Conservation (phyloP, 2,888 invertebrate species). For the Heteromyza rotundicornis region DNA sequence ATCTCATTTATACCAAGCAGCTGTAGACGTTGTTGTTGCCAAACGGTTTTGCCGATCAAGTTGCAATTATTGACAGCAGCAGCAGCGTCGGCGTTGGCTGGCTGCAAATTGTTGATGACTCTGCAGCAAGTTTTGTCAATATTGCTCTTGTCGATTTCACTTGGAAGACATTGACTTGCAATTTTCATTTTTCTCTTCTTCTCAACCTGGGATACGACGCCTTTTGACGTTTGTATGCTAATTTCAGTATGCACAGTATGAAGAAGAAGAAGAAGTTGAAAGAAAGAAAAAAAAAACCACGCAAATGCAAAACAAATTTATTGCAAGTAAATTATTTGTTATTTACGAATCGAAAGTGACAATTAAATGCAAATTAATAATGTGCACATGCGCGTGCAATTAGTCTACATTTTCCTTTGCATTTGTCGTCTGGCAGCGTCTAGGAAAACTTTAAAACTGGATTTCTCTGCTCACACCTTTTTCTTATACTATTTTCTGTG, state of each 20-base stretch:
- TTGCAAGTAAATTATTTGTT: neutral
- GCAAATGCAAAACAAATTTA: neutral
- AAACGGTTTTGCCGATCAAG: slow-evolving; percentile 12
- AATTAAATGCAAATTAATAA: slow-evolving; percentile 4
- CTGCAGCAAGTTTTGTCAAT: neutral
- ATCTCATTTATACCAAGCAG: neutral
- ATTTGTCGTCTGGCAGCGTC: too few relatives aligned
- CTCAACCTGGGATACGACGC: neutral
- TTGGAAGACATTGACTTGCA: slow-evolving; percentile 9
- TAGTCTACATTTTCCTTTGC: neutral
- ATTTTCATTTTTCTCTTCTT: neutral
- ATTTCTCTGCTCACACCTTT: too few relatives aligned
- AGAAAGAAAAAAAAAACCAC: too few relatives aligned
- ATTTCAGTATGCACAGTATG: too few relatives aligned
- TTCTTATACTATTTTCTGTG: too few relatives aligned
- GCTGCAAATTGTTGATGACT: neutral
- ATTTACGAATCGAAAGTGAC: neutral
- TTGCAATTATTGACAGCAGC: slow-evolving; percentile 13
- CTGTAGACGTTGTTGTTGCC: neutral
- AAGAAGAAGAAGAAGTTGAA: too few relatives aligned
- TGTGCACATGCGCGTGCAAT: neutral
- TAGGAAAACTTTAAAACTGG: too few relatives aligned
- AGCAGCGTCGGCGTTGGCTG: neutral
- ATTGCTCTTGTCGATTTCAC: slow-evolving; percentile 1
- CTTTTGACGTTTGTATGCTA: neutral